Evolutionary conservation across 2,797 vertebrate genomes (phyloP), one percentile per base, ranked within the genome.

Genomic region (Octomys mimax): DNA sequence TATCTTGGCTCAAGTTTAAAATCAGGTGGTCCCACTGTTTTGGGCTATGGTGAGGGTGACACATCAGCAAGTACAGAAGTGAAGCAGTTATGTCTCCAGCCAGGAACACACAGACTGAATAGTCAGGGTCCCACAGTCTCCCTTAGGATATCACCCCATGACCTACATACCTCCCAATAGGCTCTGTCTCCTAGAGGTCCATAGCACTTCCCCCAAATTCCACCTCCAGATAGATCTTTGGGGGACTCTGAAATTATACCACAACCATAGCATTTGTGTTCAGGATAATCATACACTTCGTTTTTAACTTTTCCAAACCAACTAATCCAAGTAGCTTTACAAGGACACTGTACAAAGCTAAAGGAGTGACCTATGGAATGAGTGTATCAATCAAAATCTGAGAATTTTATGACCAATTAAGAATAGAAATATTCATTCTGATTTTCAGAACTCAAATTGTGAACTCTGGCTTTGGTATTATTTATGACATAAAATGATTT

Each of bases 401-500:
- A 42, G 54, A 89, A 14, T 85, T 93, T 89, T 84, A n/a, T 79
- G 59, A 78, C 28, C 36, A 39, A 9, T 87, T 75, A 39, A 91
- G 93, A 59, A 86, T 61, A 6, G 59, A 94, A 94, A 83, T 33
- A 5, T 18, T 13, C 81, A 18, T n/a, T 21, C 61, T 95, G 54
- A 4, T 68, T 59, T 92, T 85, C 31, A 36, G 96, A 61, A 59
- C n/a, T 86, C 16, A 87, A 42, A 6, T 33, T 83, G n/a, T 80
- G 59, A 87, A 71, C 42, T 79, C 59, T 62, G 36, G 31, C 31
- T 95, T 83, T 91, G 49, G 18, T 16, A 31, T 80, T 93, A 33
- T 71, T 92, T 88, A 79, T 57, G 39, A 80, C 95, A 77, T 14
- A 59, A 13, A 73, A 82, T 73, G 21, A 31, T 92, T 95, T 89